Percentiles rank a stretch among this genome's conserved stretches.
phyloP scores from a whole-genome alignment of 2,888 invertebrate species.

The Drymonia ruficornis region DNA sequence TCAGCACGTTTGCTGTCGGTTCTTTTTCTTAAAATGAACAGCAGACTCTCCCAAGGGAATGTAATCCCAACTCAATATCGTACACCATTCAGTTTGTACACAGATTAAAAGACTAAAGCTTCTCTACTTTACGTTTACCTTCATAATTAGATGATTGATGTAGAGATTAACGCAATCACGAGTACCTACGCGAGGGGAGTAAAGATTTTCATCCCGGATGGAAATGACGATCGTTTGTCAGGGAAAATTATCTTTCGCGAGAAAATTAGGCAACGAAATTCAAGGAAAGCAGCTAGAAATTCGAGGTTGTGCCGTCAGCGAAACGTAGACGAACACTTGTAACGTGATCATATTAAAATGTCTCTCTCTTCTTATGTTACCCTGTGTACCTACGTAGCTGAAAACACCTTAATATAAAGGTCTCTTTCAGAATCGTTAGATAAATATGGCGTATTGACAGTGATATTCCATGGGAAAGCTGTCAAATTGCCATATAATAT shows the following conservation, averaged over 20 bases:
- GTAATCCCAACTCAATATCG: not conserved
- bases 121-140: slow-evolving; percentile 21
- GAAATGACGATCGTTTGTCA: slow-evolving; percentile 47
- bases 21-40: not conserved
- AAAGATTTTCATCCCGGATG: slow-evolving; percentile 38
- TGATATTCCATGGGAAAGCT: no score
- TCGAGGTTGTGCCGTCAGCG: slow-evolving; percentile 14
- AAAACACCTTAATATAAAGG: no score
- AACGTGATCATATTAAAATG: not conserved
- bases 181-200: slow-evolving; percentile 37
- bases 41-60: not conserved
- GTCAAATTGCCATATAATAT: no score
- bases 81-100: slow-evolving; percentile 11
- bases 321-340: slow-evolving; percentile 8
- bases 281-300: slow-evolving; percentile 9
- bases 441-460: no score
- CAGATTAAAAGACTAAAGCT: slow-evolving; percentile 9
- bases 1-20: no score
- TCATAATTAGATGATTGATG: slow-evolving; percentile 59
- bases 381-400: no score
- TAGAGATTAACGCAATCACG: slow-evolving; percentile 55
- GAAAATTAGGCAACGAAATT: slow-evolving; percentile 27
- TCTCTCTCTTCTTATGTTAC: no score
- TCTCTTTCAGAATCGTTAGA: no score
- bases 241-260: slow-evolving; percentile 26